Evolutionary conservation across 2,113 vertebrate genomes (phyloP).

Genomic region (Laticauda colubrina): DNA sequence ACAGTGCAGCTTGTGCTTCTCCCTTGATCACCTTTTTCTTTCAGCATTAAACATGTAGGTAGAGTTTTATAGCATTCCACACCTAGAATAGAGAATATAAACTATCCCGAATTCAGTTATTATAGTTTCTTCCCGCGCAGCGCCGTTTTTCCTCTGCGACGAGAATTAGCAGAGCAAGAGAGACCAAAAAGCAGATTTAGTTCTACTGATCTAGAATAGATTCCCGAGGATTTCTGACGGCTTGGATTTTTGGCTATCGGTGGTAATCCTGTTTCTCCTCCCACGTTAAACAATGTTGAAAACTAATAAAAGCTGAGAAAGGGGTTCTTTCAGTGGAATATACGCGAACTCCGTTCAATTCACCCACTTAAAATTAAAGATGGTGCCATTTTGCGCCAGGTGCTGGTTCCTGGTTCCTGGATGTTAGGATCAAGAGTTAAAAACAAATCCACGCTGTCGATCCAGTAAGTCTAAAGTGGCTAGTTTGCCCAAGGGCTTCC

Average conservation of each 20-base stretch:
- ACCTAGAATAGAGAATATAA: neutral
- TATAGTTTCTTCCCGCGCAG: neutral
- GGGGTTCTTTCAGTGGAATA: neutral
- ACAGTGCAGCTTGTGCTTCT: neutral
- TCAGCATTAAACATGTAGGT: neutral
- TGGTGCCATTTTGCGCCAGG: neutral
- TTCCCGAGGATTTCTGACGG: neutral
- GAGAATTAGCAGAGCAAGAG: neutral
- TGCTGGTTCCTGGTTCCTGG: neutral
- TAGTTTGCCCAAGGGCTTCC: neutral
- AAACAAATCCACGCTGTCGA: neutral
- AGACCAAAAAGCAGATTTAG: neutral
- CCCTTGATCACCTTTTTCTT: neutral
- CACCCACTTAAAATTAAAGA: neutral
- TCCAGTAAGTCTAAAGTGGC: neutral
- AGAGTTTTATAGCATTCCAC: neutral
- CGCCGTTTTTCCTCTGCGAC: neutral
- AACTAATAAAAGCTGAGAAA: neutral
- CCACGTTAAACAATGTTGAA: neutral
- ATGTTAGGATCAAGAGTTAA: neutral
- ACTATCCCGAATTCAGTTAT: neutral
- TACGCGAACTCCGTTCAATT: neutral
- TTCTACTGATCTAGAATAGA: neutral
- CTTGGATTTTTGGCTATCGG: neutral
- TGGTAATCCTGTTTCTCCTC: neutral